A percentile compares a stretch with the other conserved stretches of the same genome.
phyloP scores from a whole-genome alignment of 2,888 invertebrate genomes.

The Didymodactylos carnosus region DNA sequence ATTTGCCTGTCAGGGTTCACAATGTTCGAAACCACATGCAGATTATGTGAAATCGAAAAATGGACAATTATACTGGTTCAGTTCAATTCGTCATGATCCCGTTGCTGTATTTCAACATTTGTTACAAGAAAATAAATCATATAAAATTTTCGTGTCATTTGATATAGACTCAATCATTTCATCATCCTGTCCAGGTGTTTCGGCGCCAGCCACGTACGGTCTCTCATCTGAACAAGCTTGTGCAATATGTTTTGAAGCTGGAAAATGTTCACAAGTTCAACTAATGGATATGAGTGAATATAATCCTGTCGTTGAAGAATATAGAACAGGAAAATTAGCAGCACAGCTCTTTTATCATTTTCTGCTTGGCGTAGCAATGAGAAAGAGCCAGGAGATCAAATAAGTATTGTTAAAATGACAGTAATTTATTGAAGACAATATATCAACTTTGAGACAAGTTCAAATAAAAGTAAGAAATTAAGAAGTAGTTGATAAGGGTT shows the following conservation, averaged over 20 bases:
- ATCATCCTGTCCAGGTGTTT: constrained; percentile 11
- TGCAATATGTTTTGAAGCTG: constrained; percentile 1
- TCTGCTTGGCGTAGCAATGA: not conserved
- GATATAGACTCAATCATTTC: constrained; percentile 10
- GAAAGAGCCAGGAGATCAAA: too few species aligned
- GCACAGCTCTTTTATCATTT: constrained; percentile 10
- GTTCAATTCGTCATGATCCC: not conserved
- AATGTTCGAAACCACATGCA: constrained; percentile 7
- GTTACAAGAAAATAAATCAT: not conserved
- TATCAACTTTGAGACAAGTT: too few species aligned
- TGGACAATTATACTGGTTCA: constrained; percentile 5
- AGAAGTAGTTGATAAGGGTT: too few species aligned
- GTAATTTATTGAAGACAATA: too few species aligned
- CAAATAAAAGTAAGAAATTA: too few species aligned
- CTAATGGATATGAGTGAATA: constrained; percentile 12
- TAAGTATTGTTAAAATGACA: too few species aligned
- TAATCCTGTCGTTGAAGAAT: constrained; percentile 1
- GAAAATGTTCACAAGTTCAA: not conserved
- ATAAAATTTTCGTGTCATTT: constrained; percentile 12
- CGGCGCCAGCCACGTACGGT: constrained; percentile 6
- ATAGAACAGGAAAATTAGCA: constrained; percentile 9
- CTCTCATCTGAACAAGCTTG: constrained; percentile 8
- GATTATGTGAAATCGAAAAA: constrained; percentile 5
- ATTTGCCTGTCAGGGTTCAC: constrained; percentile 12
- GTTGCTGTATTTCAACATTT: not conserved